A percentile compares a stretch with the other conserved stretches of the same genome.
These are phyloP conservation scores for Hippocampus barbouri DNA, from an alignment of 2,113 vertebrate genomes.

Conservation along the genomic window DNA sequence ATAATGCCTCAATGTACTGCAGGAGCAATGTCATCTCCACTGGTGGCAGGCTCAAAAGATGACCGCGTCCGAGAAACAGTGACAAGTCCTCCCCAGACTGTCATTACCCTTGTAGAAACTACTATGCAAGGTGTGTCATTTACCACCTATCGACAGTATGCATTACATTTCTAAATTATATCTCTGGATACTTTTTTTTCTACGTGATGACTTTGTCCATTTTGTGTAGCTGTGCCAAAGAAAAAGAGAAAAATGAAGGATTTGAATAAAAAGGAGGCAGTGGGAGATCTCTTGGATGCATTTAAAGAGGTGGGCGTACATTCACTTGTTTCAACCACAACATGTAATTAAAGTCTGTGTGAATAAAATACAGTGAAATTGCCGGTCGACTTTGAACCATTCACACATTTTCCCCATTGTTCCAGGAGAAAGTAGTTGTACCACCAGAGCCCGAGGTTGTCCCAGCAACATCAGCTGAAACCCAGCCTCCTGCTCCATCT, in stretches of 20 bases:
- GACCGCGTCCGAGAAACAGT: conserved; percentile 24
- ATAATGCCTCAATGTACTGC: conserved; percentile 16
- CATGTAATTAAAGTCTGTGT: neutral
- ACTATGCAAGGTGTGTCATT: conserved; percentile 77
- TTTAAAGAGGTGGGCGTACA: conserved; percentile 87
- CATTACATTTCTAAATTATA: neutral
- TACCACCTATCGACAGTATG: neutral
- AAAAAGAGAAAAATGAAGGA: conserved; percentile 95
- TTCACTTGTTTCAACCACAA: neutral
- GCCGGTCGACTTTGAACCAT: neutral
- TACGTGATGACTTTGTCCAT: conserved; percentile 1
- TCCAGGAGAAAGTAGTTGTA: conserved; percentile 62
- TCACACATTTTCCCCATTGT: neutral
- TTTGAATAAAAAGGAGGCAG: conserved; percentile 90
- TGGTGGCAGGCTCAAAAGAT: conserved; percentile 55
- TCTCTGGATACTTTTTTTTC: neutral
- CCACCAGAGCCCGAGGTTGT: conserved; percentile 43
- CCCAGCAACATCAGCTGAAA: conserved; percentile 34
- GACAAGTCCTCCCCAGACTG: conserved; percentile 48
- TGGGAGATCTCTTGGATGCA: conserved; percentile 92
- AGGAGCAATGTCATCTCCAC: conserved; percentile 34
- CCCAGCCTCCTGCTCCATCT: conserved; percentile 61
- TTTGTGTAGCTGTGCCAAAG: conserved; percentile 85
- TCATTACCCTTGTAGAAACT: conserved; percentile 70
- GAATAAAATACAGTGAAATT: neutral